A percentile compares a stretch with the other conserved stretches of the same genome.
Evolutionary conservation across 2,797 vertebrate species (phyloP).

Genomic region (Urophycis tenuis): DNA sequence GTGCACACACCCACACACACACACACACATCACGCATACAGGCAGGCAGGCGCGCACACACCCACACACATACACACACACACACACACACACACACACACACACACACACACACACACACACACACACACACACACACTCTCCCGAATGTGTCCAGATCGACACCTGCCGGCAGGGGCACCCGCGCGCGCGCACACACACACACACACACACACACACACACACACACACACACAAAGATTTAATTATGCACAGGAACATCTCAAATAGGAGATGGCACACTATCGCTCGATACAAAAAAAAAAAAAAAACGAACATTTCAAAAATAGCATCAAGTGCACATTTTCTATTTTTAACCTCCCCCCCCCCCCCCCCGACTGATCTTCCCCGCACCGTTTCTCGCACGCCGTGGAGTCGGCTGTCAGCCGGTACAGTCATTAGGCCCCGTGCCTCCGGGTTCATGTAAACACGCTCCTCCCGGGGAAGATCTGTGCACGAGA

Average conservation of each 20-base stretch:
- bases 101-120: slow-evolving; percentile 4
- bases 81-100: background rate
- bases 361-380: slow-evolving; percentile 27
- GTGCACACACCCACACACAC: background rate
- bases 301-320: background rate
- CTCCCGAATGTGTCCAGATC: no score
- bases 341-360: slow-evolving; percentile 54
- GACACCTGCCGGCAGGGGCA: no score
- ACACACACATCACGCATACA: background rate
- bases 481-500: slow-evolving; percentile 42
- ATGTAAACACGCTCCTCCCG: slow-evolving; percentile 37
- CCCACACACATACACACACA: background rate
- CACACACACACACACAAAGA: background rate
- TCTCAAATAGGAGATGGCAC: slow-evolving; percentile 16
- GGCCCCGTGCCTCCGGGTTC: slow-evolving; percentile 22
- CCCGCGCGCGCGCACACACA: no score
- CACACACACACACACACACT: background rate
- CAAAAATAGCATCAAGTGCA: slow-evolving; percentile 40
- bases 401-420: slow-evolving; percentile 21
- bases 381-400: slow-evolving; percentile 41
- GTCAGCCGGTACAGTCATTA: slow-evolving; percentile 2
- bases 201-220: background rate
- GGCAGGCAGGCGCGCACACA: slow-evolving; percentile 3
- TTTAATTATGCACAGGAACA: slow-evolving; percentile 48
- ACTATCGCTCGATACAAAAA: background rate